Conservation (phyloP, 2,888 invertebrate species). For the Aphodius granarius region DNA sequence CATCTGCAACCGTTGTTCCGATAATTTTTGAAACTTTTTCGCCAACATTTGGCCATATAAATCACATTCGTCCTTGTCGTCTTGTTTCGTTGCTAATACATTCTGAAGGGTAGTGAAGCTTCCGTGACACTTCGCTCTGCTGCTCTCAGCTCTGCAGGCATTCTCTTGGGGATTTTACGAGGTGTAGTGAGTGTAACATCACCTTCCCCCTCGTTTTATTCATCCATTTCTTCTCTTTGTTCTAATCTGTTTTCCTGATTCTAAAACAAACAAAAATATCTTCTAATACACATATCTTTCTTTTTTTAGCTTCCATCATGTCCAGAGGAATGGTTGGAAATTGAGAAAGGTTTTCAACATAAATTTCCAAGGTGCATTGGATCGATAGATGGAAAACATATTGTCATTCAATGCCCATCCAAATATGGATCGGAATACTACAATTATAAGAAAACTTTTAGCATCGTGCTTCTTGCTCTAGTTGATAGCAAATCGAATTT, state of each 20-base stretch:
- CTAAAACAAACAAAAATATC: too few species aligned
- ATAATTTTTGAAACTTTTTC: not conserved
- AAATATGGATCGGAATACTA: slow-evolving; percentile 9
- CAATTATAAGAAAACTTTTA: slow-evolving; percentile 8
- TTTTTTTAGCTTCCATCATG: not conserved
- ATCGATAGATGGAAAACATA: slow-evolving; percentile 17
- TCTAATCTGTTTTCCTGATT: not conserved
- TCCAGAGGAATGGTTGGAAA: not conserved
- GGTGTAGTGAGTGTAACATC: too few species aligned
- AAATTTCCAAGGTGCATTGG: slow-evolving; percentile 16
- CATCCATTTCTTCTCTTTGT: not conserved
- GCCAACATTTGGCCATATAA: slow-evolving; percentile 8
- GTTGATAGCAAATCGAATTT: slow-evolving; percentile 37
- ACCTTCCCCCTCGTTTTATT: too few species aligned
- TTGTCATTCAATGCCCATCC: slow-evolving; percentile 16
- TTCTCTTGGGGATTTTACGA: too few species aligned
- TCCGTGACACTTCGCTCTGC: not conserved
- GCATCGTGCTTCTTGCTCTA: slow-evolving; percentile 28
- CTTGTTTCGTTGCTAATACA: not conserved
- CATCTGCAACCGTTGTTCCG: not conserved
- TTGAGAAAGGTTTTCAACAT: slow-evolving; percentile 11
- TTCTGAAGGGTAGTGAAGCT: not conserved
- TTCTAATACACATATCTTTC: not conserved
- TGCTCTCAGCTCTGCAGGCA: too few species aligned
- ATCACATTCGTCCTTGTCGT: not conserved